Evolutionary conservation across 1,140 invertebrate species (phyloP).

Genomic region (Macrostomum lignano): DNA sequence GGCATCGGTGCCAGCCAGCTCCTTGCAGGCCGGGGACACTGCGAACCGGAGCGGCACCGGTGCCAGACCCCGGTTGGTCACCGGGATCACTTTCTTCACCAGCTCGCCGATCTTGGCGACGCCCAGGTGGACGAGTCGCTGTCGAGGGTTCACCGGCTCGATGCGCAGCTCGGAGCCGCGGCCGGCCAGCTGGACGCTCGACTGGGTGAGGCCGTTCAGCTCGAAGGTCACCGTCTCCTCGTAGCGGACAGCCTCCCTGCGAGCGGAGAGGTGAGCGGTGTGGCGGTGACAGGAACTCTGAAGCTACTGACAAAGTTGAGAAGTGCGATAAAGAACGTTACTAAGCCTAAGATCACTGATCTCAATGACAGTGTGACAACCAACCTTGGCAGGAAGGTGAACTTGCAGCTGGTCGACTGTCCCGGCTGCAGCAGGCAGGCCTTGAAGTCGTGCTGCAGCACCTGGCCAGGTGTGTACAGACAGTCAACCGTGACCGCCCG

Average conservation of each 20-base stretch:
- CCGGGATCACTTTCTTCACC: slow-evolving; percentile 17
- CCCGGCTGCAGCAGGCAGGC: slow-evolving; percentile 14
- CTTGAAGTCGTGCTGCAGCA: slow-evolving; percentile 20
- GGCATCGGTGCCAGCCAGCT: slow-evolving; percentile 11
- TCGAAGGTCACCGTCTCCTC: slow-evolving; percentile 20
- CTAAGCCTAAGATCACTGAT: no score
- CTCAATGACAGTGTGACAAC: no score
- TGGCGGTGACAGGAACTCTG: no score
- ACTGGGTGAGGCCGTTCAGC: slow-evolving; percentile 23
- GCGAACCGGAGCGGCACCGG: slow-evolving; percentile 19
- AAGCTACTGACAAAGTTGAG: no score
- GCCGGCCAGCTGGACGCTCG: slow-evolving; percentile 17
- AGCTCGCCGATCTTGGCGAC: slow-evolving; percentile 15
- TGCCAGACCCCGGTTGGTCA: slow-evolving; percentile 23
- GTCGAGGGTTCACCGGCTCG: slow-evolving; percentile 17
- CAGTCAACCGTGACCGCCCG: slow-evolving; percentile 19
- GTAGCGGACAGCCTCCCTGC: slow-evolving; percentile 11
- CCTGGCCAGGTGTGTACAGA: slow-evolving; percentile 15
- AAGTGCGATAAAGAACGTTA: no score
- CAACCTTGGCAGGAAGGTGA: slow-evolving; percentile 24
- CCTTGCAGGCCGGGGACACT: slow-evolving; percentile 13
- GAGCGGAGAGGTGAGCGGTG: no score
- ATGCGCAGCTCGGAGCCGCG: slow-evolving; percentile 24
- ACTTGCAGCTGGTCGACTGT: slow-evolving; percentile 12
- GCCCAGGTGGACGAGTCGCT: slow-evolving; percentile 21